Evolutionary conservation across 2,888 invertebrate species (phyloP).

Genomic region (Chorisops tibialis): DNA sequence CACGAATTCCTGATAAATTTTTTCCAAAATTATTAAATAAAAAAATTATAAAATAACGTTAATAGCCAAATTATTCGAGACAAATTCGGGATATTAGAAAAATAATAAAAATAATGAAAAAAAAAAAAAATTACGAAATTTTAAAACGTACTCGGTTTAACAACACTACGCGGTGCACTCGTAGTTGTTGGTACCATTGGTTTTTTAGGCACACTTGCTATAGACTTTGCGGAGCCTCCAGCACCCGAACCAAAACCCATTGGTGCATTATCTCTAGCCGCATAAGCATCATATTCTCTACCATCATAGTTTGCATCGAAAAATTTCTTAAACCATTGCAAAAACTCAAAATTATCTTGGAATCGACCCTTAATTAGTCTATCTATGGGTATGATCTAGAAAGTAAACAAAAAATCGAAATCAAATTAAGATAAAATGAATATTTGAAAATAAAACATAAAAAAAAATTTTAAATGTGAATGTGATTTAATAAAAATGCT

Average conservation of each 20-base stretch:
- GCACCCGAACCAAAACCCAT: slow-evolving; percentile 69
- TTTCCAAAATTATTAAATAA: no score
- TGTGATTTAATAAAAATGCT: not conserved
- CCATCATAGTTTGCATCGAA: slow-evolving; percentile 99
- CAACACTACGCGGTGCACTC: slow-evolving; percentile 41
- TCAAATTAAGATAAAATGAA: slow-evolving; percentile 1
- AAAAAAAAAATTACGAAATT: not conserved
- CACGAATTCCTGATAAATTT: no score
- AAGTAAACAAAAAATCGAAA: slow-evolving; percentile 32
- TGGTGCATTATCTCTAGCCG: slow-evolving; percentile 78
- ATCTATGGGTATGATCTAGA: slow-evolving; percentile 54
- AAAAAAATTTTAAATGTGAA: not conserved
- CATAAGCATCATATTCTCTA: slow-evolving; percentile 86
- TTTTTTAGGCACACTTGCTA: slow-evolving; percentile 27
- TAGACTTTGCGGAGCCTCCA: slow-evolving; percentile 27
- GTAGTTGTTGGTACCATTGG: slow-evolving; percentile 37
- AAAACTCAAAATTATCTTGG: slow-evolving; percentile 99
- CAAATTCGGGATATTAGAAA: no score
- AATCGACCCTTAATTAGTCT: slow-evolving; percentile 93
- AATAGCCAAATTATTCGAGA: no score
- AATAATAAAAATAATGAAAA: no score
- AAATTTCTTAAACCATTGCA: slow-evolving; percentile 99
- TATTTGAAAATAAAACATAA: not conserved
- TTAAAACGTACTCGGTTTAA: slow-evolving; percentile 38
- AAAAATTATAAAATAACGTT: no score